Base-by-base conservation (phyloP, 2,113 vertebrate genomes). In the Sturnira hondurensis region DNA sequence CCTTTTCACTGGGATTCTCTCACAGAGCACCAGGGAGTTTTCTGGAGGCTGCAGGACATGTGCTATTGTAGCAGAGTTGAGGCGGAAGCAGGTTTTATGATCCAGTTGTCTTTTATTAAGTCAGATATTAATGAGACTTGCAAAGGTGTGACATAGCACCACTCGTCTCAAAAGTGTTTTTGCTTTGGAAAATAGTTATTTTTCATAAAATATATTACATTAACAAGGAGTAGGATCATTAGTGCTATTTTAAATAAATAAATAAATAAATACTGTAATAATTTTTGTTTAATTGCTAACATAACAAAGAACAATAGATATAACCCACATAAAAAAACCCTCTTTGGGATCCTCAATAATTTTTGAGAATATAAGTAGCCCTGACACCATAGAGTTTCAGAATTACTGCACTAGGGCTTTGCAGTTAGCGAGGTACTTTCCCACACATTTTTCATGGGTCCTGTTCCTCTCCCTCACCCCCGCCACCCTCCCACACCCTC, bases 191-290 rank as follows among this genome's bases (percentile, higher is more conserved):
- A 91, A 65, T 38, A 61, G 43, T 54, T 47, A 61, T 56, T 93
- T 94, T 86, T 65, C 28, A 87, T 92, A 63, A 84, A 82, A 63
- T 77, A 38, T 61, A 28, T 83, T 45, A 50, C 43, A 22, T 93
- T 81, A 93, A 68, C 8, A 86, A 36, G 36, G 28, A 92, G 41
- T 76, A 13, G 15, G 5, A 7, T 61, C 50, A 36, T 68, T 85
- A 50, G 67, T 71, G 15, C 17, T 86, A 54, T 92, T 88, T 70
- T 87, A 91, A n/a, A n/a, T n/a, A n/a, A n/a, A n/a, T n/a, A n/a
- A n/a, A 33, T 81, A 80, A 68, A 31, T 11, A 84, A 56, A 28
- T 83, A 84, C 31, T 91, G 61, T 56, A 58, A 52, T 76, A 36
- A 45, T 71, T 91, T 76, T 47, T 50, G 47, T 92, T 84, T 89